Base-by-base conservation (phyloP, 2,797 vertebrate genomes). In the Dermochelys coriacea region DNA sequence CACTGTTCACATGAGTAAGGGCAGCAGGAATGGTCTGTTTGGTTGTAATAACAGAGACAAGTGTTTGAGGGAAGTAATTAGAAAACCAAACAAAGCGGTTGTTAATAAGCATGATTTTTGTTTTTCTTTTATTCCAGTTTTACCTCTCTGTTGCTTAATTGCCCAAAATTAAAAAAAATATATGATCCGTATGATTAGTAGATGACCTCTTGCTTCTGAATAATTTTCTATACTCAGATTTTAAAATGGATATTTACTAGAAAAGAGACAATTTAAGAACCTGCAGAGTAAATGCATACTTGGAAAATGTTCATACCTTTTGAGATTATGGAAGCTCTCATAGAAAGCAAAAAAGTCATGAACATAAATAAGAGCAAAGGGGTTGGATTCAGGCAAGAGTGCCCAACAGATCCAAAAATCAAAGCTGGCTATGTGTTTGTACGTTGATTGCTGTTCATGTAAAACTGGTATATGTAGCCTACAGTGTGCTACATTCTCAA, bases 1-100 rank as follows among this genome's bases (percentile, higher is more conserved):
- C 50, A 2, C 3, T 1, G 0, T 4, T 25, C 45, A 10, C 71
- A 3, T 4, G 12, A 90, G 85, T 68, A 37, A 55, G 29, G 93
- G 54, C 31, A 80, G 45, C 49, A 75, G 11, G 64, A 78, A 19
- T 47, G 74, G 23, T 82, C 18, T 54, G 51, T 41, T 4, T 79
- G 85, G 61, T 82, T 86, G 37, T 84, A 87, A 86, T 12, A 91
- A 41, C 0, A 0, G 27, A 88, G 54, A 78, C 41, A 86, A 90
- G 71, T 57, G 31, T 80, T 89, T 82, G 87, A 94, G 91, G 89
- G 78, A 95, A 93, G 86, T 84, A 96, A 92, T 94, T 92, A 94
- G 94, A 84, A 94, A 92, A 0, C 51, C 91, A 94, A 96, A 95
- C 91, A 94, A 84, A 93, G 88, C 55, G 0, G 0, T 15, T 71